Base-by-base conservation (phyloP, 2,888 invertebrate genomes). In the Theretra japonica region DNA sequence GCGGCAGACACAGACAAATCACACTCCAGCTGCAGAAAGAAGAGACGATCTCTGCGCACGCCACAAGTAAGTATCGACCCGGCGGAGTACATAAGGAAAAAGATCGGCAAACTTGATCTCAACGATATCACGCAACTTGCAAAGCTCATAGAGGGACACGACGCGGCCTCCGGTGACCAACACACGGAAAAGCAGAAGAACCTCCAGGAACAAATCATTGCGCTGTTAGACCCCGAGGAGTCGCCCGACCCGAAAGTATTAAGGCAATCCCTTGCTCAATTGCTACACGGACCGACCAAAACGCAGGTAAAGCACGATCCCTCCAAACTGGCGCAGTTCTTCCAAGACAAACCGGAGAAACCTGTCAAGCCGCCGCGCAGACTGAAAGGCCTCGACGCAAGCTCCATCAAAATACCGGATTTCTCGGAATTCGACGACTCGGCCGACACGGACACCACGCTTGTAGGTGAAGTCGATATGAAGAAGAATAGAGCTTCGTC, bases 11-110 rank as follows among this genome's bases (percentile, higher is more conserved):
- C 86, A 19, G 93, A 93, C 73, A 90, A 90, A 80, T 90, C 93
- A 2, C 89, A 90, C 77, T 91, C 92, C 79, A 91, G 91, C 82
- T 86, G 86, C 85, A 86, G 87, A 79, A 91, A 90, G 83, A 93
- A 92, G 81, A 88, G 93, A 7, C 92, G 93, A 75, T 82, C 88
- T 69, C 75, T 86, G 68, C 88, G 92, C 68, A 79, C 86, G 3
- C 84, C 87, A 70, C 91, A 93, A 88, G 94, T 94, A 93, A 94
- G 94, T 94, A 93, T 80, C 76, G 92, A 91, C 69, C 83, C 91
- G 2, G 88, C 88, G 6, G 94, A 93, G 73, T 90, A 88, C 77
- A 88, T 93, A 69, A 86, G 91, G 74, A 88, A 88, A 82, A 87
- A 90, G 81, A 90, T 93, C 77, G 93, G 91, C 68, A 89, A 89